Percentiles rank a stretch among this genome's conserved stretches.
phyloP scores from a whole-genome alignment of 2,113 vertebrate genomes.

The Tichodroma muraria region DNA sequence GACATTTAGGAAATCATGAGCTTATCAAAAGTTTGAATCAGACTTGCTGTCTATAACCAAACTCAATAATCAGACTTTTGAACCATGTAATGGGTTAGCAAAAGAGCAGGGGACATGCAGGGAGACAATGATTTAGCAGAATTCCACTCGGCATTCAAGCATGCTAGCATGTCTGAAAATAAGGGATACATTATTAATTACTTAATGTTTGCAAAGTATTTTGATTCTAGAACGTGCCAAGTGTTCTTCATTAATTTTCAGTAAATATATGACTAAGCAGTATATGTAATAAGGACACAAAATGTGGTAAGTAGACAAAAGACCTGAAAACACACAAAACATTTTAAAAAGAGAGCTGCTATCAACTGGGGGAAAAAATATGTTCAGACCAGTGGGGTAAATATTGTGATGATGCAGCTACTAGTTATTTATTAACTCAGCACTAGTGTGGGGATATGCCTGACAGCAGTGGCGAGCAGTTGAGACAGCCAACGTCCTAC shows the following conservation, averaged over 20 bases:
- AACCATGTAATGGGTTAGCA: conserved; percentile 10
- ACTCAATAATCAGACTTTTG: neutral
- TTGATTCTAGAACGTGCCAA: conserved; percentile 24
- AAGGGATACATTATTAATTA: conserved; percentile 65
- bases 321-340: conserved; percentile 15
- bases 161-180: conserved; percentile 47
- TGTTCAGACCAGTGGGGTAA: neutral
- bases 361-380: neutral
- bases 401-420: conserved; percentile 39
- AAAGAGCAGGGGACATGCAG: neutral
- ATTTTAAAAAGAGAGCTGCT: neutral
- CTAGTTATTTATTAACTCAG: conserved; percentile 41
- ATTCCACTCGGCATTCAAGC: conserved; percentile 38
- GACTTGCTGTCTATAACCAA: conserved; percentile 2
- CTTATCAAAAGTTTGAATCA: conserved; percentile 49
- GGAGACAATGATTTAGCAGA: conserved; percentile 50
- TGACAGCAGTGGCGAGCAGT: neutral
- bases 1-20: neutral
- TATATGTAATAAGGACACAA: conserved; percentile 31
- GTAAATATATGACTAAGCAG: conserved; percentile 42
- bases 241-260: conserved; percentile 27
- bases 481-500: conserved; percentile 15
- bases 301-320: conserved; percentile 20
- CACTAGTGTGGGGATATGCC: neutral
- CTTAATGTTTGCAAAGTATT: conserved; percentile 56